Percentiles rank a stretch among this genome's conserved stretches.
phyloP scores from a whole-genome alignment of 2,888 invertebrate species.

The Eupithecia tripunctaria region DNA sequence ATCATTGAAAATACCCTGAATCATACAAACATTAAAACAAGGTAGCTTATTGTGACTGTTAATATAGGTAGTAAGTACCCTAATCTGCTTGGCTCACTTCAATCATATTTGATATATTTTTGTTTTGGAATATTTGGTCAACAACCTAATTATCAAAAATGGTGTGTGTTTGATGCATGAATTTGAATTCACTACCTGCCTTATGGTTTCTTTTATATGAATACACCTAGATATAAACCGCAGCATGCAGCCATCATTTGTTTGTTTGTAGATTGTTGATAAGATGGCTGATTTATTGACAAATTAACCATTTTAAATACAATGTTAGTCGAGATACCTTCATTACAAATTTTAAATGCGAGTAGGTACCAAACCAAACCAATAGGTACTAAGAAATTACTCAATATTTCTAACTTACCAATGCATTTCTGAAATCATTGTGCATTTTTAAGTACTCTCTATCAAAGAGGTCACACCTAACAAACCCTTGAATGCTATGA shows the following conservation, averaged over 20 bases:
- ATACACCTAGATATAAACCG: neutral
- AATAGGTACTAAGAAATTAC: too few relatives aligned
- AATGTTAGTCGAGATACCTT: neutral
- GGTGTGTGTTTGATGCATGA: neutral
- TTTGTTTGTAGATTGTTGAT: neutral
- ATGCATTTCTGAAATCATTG: neutral
- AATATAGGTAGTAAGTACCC: too few relatives aligned
- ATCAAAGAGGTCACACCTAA: neutral
- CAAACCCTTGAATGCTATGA: too few relatives aligned
- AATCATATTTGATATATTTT: neutral
- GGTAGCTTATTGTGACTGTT: too few relatives aligned
- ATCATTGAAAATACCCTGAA: too few relatives aligned
- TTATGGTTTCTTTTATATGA: neutral
- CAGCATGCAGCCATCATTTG: neutral
- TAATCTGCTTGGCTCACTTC: neutral
- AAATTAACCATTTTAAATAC: neutral
- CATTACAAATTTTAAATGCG: neutral
- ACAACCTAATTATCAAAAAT: neutral
- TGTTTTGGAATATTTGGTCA: neutral
- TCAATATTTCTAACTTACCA: neutral
- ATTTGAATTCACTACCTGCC: neutral
- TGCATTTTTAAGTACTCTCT: neutral
- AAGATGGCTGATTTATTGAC: neutral
- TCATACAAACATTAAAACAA: too few relatives aligned
- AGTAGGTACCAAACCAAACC: too few relatives aligned